Conservation (phyloP, 2,888 invertebrate species). For the Nemotelus pantherinus region DNA sequence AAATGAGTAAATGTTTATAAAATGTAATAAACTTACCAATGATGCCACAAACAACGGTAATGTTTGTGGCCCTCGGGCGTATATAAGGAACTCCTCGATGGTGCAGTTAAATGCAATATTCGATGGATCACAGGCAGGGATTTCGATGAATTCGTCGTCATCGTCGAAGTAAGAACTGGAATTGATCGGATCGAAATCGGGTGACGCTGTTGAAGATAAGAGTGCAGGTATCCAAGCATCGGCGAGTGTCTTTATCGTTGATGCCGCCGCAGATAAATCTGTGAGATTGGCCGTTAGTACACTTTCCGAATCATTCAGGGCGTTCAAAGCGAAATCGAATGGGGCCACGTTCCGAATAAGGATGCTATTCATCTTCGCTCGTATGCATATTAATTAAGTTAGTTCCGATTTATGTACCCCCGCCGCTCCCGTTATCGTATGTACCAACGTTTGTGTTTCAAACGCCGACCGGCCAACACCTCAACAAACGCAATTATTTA, state of each 20-base stretch:
- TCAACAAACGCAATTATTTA: background rate
- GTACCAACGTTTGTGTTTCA: too few relatives aligned
- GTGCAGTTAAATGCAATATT: constrained; percentile 68
- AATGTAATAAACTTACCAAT: constrained; percentile 58
- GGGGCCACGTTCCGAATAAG: constrained; percentile 7
- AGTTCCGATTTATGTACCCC: background rate
- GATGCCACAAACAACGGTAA: constrained; percentile 69
- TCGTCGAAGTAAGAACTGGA: constrained; percentile 32
- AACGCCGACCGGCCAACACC: too few relatives aligned
- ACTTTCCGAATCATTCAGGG: constrained; percentile 31
- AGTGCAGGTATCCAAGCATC: constrained; percentile 37
- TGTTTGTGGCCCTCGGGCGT: constrained; percentile 71
- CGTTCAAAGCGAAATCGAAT: constrained; percentile 31
- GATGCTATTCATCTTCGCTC: constrained; percentile 34
- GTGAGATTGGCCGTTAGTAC: constrained; percentile 22
- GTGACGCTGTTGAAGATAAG: constrained; percentile 19
- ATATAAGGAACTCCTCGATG: constrained; percentile 70
- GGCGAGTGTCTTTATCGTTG: constrained; percentile 15
- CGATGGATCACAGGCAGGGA: constrained; percentile 64
- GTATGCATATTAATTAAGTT: constrained; percentile 28
- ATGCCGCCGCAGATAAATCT: constrained; percentile 12
- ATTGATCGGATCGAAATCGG: constrained; percentile 13
- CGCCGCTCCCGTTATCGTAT: too few relatives aligned
- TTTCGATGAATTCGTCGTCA: constrained; percentile 47
- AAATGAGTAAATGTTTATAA: too few relatives aligned